A percentile compares a stretch with the other conserved stretches of the same genome.
phyloP scores from a whole-genome alignment of 2,888 invertebrate species.

The Fragum sueziense region DNA sequence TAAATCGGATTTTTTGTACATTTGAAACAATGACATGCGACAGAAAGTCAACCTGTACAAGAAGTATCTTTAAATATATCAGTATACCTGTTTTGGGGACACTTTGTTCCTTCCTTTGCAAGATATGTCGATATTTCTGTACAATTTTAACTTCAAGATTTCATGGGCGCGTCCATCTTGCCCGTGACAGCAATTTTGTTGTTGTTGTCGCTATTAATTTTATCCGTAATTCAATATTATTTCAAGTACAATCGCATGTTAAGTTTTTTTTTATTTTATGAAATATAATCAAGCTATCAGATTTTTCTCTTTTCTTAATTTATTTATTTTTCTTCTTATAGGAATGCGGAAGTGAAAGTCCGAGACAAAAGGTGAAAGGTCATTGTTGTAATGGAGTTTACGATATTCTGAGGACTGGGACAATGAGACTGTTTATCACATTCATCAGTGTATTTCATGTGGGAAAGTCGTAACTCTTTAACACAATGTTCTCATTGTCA shows the following conservation, averaged over 20 bases:
- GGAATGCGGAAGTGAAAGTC: slow-evolving; percentile 38
- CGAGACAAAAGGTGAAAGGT: slow-evolving; percentile 48
- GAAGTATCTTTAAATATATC: too few species aligned
- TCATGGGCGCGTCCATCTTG: slow-evolving; percentile 31
- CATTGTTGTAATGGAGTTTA: slow-evolving; percentile 3
- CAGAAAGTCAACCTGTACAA: too few species aligned
- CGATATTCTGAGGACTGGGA: too few species aligned
- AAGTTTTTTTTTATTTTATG: neutral
- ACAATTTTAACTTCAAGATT: neutral
- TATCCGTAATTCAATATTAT: neutral
- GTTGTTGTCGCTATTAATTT: neutral
- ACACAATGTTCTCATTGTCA: too few species aligned
- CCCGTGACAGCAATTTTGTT: neutral
- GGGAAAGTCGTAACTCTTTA: too few species aligned
- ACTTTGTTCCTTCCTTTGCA: too few species aligned
- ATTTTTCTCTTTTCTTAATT: neutral
- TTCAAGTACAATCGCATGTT: neutral
- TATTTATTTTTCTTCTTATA: neutral
- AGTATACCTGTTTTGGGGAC: too few species aligned
- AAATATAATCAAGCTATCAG: neutral
- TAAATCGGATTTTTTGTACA: too few species aligned
- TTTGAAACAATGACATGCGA: too few species aligned
- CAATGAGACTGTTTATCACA: too few species aligned
- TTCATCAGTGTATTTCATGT: too few species aligned
- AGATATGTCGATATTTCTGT: too few species aligned